Percentiles rank a stretch among this genome's conserved stretches.
phyloP scores from a whole-genome alignment of 1,140 invertebrate species.

The Drosophila nannoptera region DNA sequence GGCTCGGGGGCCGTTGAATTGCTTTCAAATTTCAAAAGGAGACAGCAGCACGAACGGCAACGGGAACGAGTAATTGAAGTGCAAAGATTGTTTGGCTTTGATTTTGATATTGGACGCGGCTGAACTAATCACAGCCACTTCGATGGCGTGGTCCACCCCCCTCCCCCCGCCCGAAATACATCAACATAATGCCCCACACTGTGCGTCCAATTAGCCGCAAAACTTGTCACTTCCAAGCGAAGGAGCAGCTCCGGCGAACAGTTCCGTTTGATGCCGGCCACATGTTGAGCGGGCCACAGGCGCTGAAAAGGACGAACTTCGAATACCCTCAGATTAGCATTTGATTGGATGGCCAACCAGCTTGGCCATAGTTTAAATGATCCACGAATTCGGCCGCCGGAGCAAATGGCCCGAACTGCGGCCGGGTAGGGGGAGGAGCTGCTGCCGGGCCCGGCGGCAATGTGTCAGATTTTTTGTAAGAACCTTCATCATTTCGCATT shows the following conservation, averaged over 20 bases:
- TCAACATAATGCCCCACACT: constrained; percentile 20
- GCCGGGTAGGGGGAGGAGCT: background rate
- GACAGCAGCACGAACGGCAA: background rate
- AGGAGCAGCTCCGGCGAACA: constrained; percentile 13
- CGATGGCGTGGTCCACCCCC: background rate
- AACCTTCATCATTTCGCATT: constrained; percentile 61
- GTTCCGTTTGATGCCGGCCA: background rate
- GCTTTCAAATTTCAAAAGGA: background rate
- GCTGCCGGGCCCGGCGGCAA: constrained; percentile 47
- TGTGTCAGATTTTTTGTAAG: constrained; percentile 59
- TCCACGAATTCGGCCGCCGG: constrained; percentile 47
- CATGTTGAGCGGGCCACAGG: too few relatives aligned
- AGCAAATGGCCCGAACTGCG: constrained; percentile 9
- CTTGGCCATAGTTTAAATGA: constrained; percentile 40
- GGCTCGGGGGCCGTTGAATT: constrained; percentile 33
- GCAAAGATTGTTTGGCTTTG: background rate
- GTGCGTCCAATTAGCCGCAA: constrained; percentile 27
- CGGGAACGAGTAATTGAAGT: constrained; percentile 3
- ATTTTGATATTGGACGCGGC: too few relatives aligned
- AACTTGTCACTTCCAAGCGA: constrained; percentile 23
- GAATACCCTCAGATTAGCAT: background rate
- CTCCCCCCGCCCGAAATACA: constrained; percentile 22
- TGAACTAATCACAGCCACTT: constrained; percentile 12
- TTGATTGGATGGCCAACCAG: too few relatives aligned
- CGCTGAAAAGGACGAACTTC: too few relatives aligned